Conservation (phyloP, 2,113 vertebrate genomes). For the Rallus limicola region DNA sequence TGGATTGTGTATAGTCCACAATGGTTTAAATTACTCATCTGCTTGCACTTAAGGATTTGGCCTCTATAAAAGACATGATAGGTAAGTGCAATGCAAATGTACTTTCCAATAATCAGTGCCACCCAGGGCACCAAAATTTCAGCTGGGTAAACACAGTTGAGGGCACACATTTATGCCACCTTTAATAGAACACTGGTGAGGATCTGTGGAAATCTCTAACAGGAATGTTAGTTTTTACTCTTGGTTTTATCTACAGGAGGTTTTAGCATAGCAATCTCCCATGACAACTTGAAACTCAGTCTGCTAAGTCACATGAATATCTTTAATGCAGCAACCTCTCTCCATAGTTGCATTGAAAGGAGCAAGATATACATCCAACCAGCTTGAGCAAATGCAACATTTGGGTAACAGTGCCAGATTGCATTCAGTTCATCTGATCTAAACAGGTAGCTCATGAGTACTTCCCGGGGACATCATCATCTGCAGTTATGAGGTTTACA, state of each 20-base stretch:
- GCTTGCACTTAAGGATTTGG: slow-evolving; percentile 39
- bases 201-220: neutral
- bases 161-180: neutral
- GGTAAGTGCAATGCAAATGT: neutral
- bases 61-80: neutral
- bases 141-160: neutral
- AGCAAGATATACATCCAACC: neutral
- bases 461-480: neutral
- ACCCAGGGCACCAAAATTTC: neutral
- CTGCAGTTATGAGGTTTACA: neutral
- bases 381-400: neutral
- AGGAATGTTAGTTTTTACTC: neutral
- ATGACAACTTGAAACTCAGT: neutral
- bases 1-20: neutral
- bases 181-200: neutral
- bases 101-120: neutral
- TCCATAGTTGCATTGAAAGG: neutral
- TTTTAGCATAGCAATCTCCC: neutral
- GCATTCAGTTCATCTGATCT: neutral
- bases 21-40: slow-evolving; percentile 42
- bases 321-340: neutral
- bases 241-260: neutral
- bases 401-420: neutral
- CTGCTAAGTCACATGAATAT: neutral
- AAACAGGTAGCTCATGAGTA: neutral